Conservation (phyloP, 2,113 vertebrate species). For the Pungitius pungitius region DNA sequence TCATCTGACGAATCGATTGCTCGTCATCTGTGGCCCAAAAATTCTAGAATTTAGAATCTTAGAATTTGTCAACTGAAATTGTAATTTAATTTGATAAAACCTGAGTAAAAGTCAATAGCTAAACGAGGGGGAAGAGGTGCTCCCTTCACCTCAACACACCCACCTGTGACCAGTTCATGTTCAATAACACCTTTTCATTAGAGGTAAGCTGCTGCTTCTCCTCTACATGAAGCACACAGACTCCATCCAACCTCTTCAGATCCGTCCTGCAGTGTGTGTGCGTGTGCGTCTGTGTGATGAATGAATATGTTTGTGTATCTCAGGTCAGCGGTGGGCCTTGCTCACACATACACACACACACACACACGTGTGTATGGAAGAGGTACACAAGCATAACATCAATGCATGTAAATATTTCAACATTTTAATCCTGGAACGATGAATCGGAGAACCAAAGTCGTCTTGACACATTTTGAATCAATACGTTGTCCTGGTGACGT, state of each 20-base stretch:
- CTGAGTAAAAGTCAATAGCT: no score
- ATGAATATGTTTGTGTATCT: background rate
- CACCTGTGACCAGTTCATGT: background rate
- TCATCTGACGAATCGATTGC: background rate
- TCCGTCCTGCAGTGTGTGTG: background rate
- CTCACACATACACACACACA: background rate
- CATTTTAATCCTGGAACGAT: background rate
- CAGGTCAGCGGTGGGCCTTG: background rate
- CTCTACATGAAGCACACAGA: background rate
- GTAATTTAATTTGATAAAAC: no score
- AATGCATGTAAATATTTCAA: background rate
- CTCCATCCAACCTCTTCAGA: background rate
- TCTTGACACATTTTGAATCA: constrained; percentile 1
- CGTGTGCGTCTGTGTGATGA: background rate
- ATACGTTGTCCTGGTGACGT: background rate
- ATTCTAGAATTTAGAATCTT: background rate
- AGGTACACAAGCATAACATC: background rate
- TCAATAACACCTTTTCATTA: background rate
- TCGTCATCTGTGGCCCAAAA: background rate
- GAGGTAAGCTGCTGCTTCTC: background rate
- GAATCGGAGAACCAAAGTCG: background rate
- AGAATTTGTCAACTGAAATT: background rate
- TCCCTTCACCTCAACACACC: background rate
- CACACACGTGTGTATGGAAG: background rate
- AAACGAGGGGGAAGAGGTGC: background rate